Conservation (phyloP, 2,797 vertebrate species). For the Clarias laeviceps region DNA sequence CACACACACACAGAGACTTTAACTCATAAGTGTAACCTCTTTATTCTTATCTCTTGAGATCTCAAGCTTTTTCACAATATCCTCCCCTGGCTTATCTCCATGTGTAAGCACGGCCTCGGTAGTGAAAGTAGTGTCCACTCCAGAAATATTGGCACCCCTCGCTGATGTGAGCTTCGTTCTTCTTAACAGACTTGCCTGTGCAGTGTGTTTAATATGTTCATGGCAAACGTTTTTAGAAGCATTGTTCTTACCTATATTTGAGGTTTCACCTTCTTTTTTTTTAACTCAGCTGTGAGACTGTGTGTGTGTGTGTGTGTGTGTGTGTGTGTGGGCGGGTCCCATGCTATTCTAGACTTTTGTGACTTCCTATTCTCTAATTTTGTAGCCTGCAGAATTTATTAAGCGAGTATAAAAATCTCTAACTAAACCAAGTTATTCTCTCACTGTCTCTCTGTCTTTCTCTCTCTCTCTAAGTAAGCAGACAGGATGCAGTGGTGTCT, state of each 20-base stretch:
- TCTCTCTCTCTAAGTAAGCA: neutral
- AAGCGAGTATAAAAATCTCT: neutral
- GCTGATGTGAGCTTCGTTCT: neutral
- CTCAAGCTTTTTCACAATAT: neutral
- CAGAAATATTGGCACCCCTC: neutral
- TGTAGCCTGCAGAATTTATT: neutral
- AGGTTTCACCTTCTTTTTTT: conserved; percentile 11
- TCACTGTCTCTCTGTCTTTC: neutral
- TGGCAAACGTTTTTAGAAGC: neutral
- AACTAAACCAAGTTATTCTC: neutral
- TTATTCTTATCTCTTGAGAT: neutral
- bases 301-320: conserved; percentile 14
- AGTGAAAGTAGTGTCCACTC: neutral
- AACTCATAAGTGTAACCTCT: neutral
- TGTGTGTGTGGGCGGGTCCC: neutral
- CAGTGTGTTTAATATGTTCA: conserved; percentile 27
- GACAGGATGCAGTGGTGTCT: conserved; percentile 23
- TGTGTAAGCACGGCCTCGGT: neutral
- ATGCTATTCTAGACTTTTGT: neutral
- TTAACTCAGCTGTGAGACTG: neutral
- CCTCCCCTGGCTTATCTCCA: neutral
- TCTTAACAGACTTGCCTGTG: conserved; percentile 22
- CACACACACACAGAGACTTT: neutral
- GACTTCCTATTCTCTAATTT: neutral
- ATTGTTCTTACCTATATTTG: neutral